Base-by-base conservation (phyloP, 1,140 invertebrate species). In the Drosophila serrata region DNA sequence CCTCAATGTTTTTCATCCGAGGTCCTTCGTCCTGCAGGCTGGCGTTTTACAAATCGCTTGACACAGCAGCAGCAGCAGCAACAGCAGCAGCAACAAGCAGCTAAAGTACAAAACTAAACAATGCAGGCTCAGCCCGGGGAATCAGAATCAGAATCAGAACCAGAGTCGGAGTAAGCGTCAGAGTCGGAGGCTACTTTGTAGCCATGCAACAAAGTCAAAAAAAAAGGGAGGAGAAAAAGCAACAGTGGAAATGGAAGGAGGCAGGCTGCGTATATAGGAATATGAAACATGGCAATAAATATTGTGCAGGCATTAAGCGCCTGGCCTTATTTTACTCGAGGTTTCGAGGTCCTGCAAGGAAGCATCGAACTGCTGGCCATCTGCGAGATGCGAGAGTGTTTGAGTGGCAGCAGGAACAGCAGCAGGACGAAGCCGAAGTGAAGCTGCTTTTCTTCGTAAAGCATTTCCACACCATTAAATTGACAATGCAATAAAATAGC, bases 211-310 rank as follows among this genome's bases (percentile, higher is more conserved):
- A 78, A 69, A 82, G 33, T 56, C 35, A 70, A 79, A 67, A 53
- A 65, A 53, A 9, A 7, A 13, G 15, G 4, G 7, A 42, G 6
- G 11, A 42, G 4, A 6, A 29, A 17, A 13, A 6, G 4, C 33
- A n/a, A 8, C 29, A 7, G 13, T 39, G 22, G 22, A n/a, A 17
- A 51, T 31, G 43, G 43, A 19, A 45, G 13, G 33, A 31, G 48
- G 27, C 11, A n/a, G 68, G 51, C 22, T 63, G 31, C 27, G 45
- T 58, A 76, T 53, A 59, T 33, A 51, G 33, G 81, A 88, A 88
- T 88, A 88, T 88, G 85, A 88, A 88, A 90, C 81, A 90, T 88
- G 85, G 85, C 86, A 88, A 88, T 88, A 88, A 88, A 88, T 88
- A 88, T 88, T 88, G 81, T 88, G 85, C 85, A 88, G 85, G 85